Conservation (phyloP, 2,113 vertebrate genomes). For the Lepisosteus oculatus region DNA sequence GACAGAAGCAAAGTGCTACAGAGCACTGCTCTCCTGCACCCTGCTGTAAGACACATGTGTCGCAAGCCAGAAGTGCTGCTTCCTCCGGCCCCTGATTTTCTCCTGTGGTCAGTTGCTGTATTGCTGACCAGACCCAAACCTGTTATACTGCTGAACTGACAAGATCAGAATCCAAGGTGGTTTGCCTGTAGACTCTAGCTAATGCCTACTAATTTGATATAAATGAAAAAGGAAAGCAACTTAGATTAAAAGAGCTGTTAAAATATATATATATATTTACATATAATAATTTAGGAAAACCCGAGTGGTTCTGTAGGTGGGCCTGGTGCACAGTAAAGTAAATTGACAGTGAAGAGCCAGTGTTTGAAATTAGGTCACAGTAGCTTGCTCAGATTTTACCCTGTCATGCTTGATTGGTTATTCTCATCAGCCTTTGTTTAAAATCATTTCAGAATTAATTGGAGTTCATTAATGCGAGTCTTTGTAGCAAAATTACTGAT, state of each 20-base stretch:
- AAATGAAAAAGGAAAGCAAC: conserved; percentile 26
- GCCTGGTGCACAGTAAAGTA: conserved; percentile 46
- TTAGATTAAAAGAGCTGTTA: conserved; percentile 15
- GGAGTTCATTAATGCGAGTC: conserved; percentile 75
- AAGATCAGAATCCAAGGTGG: neutral
- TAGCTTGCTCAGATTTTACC: conserved; percentile 63
- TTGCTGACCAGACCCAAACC: neutral
- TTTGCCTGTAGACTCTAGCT: conserved; percentile 10
- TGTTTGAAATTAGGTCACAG: conserved; percentile 69
- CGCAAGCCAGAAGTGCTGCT: no score
- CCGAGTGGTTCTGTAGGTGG: conserved; percentile 40
- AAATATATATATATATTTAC: conserved; percentile 20
- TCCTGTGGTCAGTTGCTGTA: no score
- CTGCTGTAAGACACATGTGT: no score
- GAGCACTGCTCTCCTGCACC: no score
- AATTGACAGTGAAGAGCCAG: conserved; percentile 62
- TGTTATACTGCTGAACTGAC: no score
- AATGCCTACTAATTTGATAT: conserved; percentile 26
- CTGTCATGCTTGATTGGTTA: conserved; percentile 78
- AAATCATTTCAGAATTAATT: conserved; percentile 85
- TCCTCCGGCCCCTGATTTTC: no score
- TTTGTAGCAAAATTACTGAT: conserved; percentile 76
- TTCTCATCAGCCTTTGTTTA: conserved; percentile 83
- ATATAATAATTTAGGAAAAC: conserved; percentile 23
- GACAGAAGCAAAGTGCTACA: neutral